Evolutionary conservation across 2,888 invertebrate genomes (phyloP), one percentile per base, ranked within the genome.

Genomic region (Chorisops tibialis): DNA sequence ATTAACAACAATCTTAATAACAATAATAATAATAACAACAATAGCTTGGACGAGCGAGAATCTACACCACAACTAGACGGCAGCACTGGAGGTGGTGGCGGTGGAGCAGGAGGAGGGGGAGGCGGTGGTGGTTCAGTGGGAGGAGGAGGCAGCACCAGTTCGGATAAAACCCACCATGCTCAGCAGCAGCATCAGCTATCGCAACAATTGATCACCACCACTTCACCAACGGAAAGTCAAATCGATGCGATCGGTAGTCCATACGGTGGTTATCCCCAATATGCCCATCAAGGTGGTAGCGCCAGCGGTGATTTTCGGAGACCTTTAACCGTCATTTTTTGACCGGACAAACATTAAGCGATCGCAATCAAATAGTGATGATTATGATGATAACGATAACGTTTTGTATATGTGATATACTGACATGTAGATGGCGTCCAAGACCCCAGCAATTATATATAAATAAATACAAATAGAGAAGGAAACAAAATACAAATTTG

Each of bases 251-350:
- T 60, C 22, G 60, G 50, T 30, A 48, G 38, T 41, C 77, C 77
- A 62, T 72, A 75, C 1, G 72, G 75, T 1, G 76, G 75, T 18
- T 73, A 73, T 66, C 70, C 76, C 35, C 74, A 75, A 51, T 70
- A 70, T 63, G 65, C 63, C 11, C 30, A 30, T 30, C 66, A 66
- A 18, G 51, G 59, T 35, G 54, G 59, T 12, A 56, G 30, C 56
- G 43, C 39, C 30, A 45, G 61, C 21, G 70, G 70, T 48, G 78
- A 78, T 66, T 79, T 77, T 67, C 74, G 78, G 11, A 71, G 78
- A 63, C 78, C 78, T 24, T 68, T 78, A 35, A 79, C 78, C 18
- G 78, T 78, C 65, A 78, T 78, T 72, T 78, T 78, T 76, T 78
- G 77, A 78, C 77, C 77, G 71, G 65, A 67, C 51, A 68, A 68